These are phyloP conservation scores for Syngnathus rostellatus DNA, from an alignment of 2,797 vertebrate genomes.

Conservation along the genomic window DNA sequence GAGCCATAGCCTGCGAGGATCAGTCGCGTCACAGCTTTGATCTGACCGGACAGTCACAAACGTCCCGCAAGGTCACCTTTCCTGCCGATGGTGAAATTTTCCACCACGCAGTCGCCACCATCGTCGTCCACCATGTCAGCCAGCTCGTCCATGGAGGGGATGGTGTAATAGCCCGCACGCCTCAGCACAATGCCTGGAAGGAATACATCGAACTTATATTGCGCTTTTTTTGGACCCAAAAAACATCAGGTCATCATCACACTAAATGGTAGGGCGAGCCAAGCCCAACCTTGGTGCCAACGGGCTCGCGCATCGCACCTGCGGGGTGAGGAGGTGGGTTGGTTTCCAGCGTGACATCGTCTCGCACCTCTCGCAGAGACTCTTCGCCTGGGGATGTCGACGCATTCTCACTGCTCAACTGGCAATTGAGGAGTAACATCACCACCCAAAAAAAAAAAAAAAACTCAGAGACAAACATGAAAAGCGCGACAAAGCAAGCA, in stretches of 20 bases:
- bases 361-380: constrained; percentile 80
- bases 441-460: too few species aligned
- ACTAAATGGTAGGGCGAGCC: too few species aligned
- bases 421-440: not conserved
- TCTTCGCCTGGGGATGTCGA: constrained; percentile 82
- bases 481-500: too few species aligned
- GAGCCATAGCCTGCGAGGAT: constrained; percentile 82
- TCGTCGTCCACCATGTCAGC: constrained; percentile 76
- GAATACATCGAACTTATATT: too few species aligned
- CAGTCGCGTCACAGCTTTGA: constrained; percentile 14
- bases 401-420: constrained; percentile 81
- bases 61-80: constrained; percentile 69
- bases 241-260: too few species aligned
- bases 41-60: not conserved
- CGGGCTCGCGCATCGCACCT: constrained; percentile 57
- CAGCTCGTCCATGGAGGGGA: constrained; percentile 90
- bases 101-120: constrained; percentile 79
- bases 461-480: too few species aligned
- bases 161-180: constrained; percentile 88
- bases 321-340: constrained; percentile 78
- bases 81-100: constrained; percentile 88
- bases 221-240: too few species aligned
- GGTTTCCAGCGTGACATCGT: constrained; percentile 62
- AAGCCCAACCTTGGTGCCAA: constrained; percentile 15
- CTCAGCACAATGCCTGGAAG: constrained; percentile 79